Conservation (phyloP, 2,888 invertebrate genomes). For the Heteromurus nitidus region DNA sequence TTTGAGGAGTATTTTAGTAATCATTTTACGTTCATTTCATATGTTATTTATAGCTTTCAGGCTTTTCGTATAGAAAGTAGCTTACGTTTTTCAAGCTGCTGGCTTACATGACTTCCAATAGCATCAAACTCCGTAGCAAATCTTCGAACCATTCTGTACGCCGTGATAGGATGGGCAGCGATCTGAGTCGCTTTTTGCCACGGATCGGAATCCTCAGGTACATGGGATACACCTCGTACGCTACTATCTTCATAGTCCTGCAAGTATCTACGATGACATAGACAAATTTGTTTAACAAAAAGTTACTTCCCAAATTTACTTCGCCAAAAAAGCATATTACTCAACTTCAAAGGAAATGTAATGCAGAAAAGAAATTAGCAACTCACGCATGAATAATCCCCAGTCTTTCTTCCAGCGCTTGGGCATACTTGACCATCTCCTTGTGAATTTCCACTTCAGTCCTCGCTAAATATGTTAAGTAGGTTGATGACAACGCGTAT, state of each 20-base stretch:
- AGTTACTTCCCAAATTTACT: too few relatives aligned
- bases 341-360: background rate
- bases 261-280: conserved; percentile 60
- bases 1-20: background rate
- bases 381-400: conserved; percentile 67
- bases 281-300: too few relatives aligned
- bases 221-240: conserved; percentile 52
- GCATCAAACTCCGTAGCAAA: conserved; percentile 67
- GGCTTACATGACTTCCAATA: conserved; percentile 62
- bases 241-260: conserved; percentile 71
- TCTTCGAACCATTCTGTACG: conserved; percentile 66
- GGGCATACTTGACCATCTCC: conserved; percentile 67
- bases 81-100: conserved; percentile 67
- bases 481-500: conserved; percentile 71
- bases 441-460: conserved; percentile 68
- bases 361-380: background rate
- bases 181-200: conserved; percentile 66
- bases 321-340: background rate
- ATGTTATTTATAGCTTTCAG: background rate
- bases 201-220: conserved; percentile 61
- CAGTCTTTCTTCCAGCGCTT: conserved; percentile 69
- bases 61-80: background rate
- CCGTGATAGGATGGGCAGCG: conserved; percentile 64
- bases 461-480: conserved; percentile 71
- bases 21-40: conserved; percentile 4